These are phyloP conservation scores for Lasioglossum zephyrum DNA, from an alignment of 2,888 invertebrate genomes.

Conservation along the genomic window DNA sequence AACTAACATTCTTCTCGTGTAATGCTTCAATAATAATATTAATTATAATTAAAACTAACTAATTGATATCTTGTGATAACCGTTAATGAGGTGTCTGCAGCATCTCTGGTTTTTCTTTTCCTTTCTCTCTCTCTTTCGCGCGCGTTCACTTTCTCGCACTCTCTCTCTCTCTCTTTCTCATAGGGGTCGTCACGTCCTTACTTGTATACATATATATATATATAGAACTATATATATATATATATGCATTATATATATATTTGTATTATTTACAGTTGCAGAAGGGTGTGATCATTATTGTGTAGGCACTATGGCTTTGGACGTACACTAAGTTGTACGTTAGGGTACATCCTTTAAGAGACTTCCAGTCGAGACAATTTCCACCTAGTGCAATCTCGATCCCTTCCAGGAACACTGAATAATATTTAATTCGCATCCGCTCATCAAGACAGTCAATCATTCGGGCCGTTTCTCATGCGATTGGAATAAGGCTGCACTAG, in stretches of 20 bases:
- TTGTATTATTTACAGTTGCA: constrained; percentile 82
- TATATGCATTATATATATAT: constrained; percentile 46
- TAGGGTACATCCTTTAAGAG: constrained; percentile 83
- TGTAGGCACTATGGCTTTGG: constrained; percentile 85
- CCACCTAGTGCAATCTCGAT: constrained; percentile 54
- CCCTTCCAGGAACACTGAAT: constrained; percentile 63
- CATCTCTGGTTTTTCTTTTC: constrained; percentile 62
- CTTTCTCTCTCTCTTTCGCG: constrained; percentile 49
- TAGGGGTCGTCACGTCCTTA: constrained; percentile 74
- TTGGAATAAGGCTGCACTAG: constrained; percentile 49
- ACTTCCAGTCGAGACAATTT: constrained; percentile 74
- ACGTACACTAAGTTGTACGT: constrained; percentile 84
- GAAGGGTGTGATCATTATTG: constrained; percentile 82
- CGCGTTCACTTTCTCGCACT: constrained; percentile 10
- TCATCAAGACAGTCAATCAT: not conserved
- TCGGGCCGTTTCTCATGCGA: constrained; percentile 35
- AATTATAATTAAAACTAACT: constrained; percentile 81
- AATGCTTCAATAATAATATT: constrained; percentile 74
- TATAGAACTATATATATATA: constrained; percentile 56
- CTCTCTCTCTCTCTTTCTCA: constrained; percentile 56
- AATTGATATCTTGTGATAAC: constrained; percentile 78
- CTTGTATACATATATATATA: constrained; percentile 61
- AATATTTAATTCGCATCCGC: constrained; percentile 30
- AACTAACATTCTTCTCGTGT: constrained; percentile 80
- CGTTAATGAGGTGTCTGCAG: constrained; percentile 75